phyloP scores from a whole-genome alignment of 2,888 invertebrate genomes.

The Allygus modestus region DNA sequence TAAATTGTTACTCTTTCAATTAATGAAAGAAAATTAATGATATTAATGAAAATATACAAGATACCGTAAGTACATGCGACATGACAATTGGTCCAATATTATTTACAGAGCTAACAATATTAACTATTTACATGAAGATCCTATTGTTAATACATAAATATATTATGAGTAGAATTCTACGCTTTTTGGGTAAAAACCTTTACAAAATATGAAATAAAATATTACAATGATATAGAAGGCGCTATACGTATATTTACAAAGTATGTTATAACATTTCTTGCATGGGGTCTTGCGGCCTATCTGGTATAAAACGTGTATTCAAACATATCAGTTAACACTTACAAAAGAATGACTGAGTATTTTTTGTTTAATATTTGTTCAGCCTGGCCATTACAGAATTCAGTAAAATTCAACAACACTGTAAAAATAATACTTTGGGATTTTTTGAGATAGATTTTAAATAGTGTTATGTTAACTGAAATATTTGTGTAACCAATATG shows the following conservation, averaged over 20 bases:
- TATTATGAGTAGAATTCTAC: constrained; percentile 52
- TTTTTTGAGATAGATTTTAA: too few species aligned
- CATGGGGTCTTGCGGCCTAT: background rate
- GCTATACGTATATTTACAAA: constrained; percentile 4
- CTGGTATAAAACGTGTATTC: background rate
- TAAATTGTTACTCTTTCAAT: too few species aligned
- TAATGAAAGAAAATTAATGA: too few species aligned
- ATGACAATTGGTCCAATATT: constrained; percentile 9
- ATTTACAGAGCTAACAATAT: constrained; percentile 6
- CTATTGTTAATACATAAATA: constrained; percentile 1
- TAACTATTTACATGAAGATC: constrained; percentile 8
- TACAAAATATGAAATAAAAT: constrained; percentile 14
- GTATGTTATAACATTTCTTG: background rate
- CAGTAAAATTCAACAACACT: background rate
- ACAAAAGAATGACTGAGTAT: background rate
- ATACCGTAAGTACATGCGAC: too few species aligned
- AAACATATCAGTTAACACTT: too few species aligned
- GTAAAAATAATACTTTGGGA: too few species aligned
- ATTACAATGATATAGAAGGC: constrained; percentile 20
- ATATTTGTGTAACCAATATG: too few species aligned
- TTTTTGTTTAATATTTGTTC: background rate
- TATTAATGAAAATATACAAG: too few species aligned
- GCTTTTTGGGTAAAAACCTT: constrained; percentile 45
- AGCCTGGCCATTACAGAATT: background rate
- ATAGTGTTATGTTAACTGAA: too few species aligned